Conservation (phyloP, 2,888 invertebrate species). For the Steromphala cineraria region DNA sequence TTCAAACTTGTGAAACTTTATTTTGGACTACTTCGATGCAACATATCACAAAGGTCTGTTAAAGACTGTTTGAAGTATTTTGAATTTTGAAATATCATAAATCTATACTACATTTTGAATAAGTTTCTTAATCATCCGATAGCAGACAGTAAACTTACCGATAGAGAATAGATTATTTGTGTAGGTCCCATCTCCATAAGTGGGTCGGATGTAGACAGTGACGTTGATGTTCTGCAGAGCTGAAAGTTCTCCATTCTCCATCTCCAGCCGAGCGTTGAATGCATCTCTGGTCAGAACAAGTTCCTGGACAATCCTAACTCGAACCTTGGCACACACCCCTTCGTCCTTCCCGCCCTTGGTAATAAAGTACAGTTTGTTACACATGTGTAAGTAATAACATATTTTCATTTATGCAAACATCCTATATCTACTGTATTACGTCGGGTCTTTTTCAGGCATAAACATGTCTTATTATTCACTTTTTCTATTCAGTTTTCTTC, state of each 20-base stretch:
- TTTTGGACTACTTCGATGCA: too few species aligned
- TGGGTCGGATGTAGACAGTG: constrained; percentile 32
- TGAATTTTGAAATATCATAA: too few species aligned
- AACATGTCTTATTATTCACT: too few species aligned
- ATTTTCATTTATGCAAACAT: background rate
- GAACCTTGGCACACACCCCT: constrained; percentile 50
- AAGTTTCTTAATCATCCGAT: too few species aligned
- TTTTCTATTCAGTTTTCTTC: too few species aligned
- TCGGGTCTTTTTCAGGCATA: too few species aligned
- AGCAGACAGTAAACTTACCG: constrained; percentile 22
- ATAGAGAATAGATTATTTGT: constrained; percentile 44
- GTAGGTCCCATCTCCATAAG: constrained; percentile 29
- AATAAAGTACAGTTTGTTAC: background rate
- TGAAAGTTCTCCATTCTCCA: constrained; percentile 49
- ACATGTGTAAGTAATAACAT: background rate
- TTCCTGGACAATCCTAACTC: constrained; percentile 47
- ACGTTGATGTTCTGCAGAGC: constrained; percentile 40
- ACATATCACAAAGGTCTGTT: too few species aligned
- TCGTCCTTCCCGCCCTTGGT: constrained; percentile 30
- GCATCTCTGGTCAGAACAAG: constrained; percentile 49
- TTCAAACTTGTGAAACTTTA: too few species aligned
- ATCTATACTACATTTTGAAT: too few species aligned
- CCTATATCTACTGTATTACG: too few species aligned
- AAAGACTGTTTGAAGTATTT: too few species aligned
- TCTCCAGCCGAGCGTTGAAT: constrained; percentile 48